A percentile compares a stretch with the other conserved stretches of the same genome.
These are phyloP conservation scores for Hydrophis major DNA, from an alignment of 2,797 vertebrate species.

Conservation along the genomic window DNA sequence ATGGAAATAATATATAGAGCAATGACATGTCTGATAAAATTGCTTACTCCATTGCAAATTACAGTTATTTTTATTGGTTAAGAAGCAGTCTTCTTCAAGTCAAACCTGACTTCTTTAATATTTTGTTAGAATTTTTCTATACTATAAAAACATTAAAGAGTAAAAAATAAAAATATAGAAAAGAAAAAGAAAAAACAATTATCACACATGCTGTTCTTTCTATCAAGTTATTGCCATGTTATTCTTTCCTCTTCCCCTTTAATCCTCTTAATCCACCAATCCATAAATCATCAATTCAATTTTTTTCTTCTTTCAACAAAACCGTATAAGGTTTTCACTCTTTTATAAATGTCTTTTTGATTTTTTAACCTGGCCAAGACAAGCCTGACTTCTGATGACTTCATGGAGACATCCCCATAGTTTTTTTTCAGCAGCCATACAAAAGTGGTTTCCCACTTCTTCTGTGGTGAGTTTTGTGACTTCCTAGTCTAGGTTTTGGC, in stretches of 20 bases:
- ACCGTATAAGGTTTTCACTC: background rate
- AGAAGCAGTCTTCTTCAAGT: background rate
- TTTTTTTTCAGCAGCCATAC: background rate
- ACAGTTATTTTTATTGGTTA: background rate
- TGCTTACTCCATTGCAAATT: background rate
- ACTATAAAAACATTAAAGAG: background rate
- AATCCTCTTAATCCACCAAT: background rate
- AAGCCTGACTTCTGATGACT: background rate
- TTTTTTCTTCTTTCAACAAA: background rate
- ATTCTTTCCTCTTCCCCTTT: background rate
- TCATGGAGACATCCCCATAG: background rate
- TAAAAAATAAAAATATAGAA: background rate
- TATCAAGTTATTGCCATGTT: background rate
- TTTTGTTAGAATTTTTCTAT: background rate
- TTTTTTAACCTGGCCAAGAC: background rate
- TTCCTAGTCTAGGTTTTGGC: background rate
- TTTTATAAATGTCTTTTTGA: background rate
- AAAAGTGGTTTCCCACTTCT: background rate
- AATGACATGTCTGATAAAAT: background rate
- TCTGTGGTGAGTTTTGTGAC: background rate
- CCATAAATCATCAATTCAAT: background rate
- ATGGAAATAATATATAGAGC: background rate
- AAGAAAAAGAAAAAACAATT: background rate
- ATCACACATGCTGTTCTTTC: background rate
- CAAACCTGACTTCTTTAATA: background rate